Evolutionary conservation across 2,113 vertebrate genomes (phyloP).

Genomic region (Sialia sialis): DNA sequence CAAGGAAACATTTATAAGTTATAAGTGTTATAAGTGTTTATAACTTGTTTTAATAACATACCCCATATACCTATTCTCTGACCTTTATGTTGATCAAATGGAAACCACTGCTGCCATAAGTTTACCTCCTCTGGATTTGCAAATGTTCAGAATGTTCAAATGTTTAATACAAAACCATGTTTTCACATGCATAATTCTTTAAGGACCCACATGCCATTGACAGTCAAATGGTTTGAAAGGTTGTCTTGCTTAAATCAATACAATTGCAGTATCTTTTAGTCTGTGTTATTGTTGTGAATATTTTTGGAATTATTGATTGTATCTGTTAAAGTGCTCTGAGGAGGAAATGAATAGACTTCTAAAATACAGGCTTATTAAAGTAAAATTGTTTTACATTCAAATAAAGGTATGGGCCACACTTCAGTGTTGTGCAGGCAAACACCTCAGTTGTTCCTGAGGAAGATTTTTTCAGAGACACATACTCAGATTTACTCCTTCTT

Average conservation of each 20-base stretch:
- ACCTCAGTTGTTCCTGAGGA: not conserved
- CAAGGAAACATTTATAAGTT: slow-evolving; percentile 46
- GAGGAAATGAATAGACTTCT: not conserved
- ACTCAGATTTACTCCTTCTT: not conserved
- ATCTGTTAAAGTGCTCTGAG: not conserved
- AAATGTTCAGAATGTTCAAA: not conserved
- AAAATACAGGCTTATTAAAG: not conserved
- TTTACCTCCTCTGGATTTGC: not conserved
- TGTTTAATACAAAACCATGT: not conserved
- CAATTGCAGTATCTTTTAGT: not conserved
- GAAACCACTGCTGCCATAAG: not conserved
- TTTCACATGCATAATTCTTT: not conserved
- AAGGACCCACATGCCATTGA: not conserved
- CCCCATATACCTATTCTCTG: not conserved
- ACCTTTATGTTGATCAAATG: not conserved
- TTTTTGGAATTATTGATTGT: slow-evolving; percentile 8
- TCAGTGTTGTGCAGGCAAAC: not conserved
- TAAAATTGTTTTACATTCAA: not conserved
- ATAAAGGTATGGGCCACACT: not conserved
- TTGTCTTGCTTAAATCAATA: not conserved
- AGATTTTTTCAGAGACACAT: not conserved
- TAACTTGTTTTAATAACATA: slow-evolving; percentile 11
- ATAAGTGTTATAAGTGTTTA: no score
- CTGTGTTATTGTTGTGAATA: not conserved
- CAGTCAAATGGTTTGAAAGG: not conserved